Base-by-base conservation (phyloP, 2,888 invertebrate genomes). In the Diarsia brunnea region DNA sequence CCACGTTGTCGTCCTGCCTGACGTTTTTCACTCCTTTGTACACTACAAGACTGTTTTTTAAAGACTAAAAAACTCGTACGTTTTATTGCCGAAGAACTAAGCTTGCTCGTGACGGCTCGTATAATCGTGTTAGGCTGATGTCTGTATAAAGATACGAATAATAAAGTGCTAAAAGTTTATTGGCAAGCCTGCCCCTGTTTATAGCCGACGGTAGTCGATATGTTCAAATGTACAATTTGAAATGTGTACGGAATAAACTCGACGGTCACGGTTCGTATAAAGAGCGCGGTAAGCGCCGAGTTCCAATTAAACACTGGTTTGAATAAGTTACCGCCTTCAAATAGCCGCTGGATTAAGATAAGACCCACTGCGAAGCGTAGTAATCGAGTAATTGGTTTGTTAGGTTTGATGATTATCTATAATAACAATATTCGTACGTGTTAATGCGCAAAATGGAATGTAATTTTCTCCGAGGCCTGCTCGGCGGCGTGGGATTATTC, bases 341-440 rank as follows among this genome's bases (percentile, higher is more conserved):
- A 75, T 82, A 70, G 69, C 74, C 78, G 61, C 67, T 73, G 86
- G 79, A 86, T 88, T 88, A 78, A 87, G 88, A 88, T 86, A 84
- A 83, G 87, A 79, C 84, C 80, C 65, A 74, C 73, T 69, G 66
- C 75, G 78, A 76, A 88, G 84, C 83, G 83, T 86, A 64, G 73
- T 71, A 86, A 83, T 81, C 75, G 69, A 74, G 78, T 83, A 86
- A 87, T 87, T 86, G 86, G 74, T 86, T 77, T 78, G 81, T 86
- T 83, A 87, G 69, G 51, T 74, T 80, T 78, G 67, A 79, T 79
- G 75, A 84, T 84, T 76, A 79, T 82, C 82, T 84, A 60, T 84
- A 77, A 79, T 84, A 81, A 85, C 86, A 84, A 76, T 86, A 81
- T 84, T 73, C 81, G 81, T 86, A 84, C 86, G 76, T 75, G 84